Conservation (phyloP, 2,113 vertebrate genomes). For the Dipodomys ordii region DNA sequence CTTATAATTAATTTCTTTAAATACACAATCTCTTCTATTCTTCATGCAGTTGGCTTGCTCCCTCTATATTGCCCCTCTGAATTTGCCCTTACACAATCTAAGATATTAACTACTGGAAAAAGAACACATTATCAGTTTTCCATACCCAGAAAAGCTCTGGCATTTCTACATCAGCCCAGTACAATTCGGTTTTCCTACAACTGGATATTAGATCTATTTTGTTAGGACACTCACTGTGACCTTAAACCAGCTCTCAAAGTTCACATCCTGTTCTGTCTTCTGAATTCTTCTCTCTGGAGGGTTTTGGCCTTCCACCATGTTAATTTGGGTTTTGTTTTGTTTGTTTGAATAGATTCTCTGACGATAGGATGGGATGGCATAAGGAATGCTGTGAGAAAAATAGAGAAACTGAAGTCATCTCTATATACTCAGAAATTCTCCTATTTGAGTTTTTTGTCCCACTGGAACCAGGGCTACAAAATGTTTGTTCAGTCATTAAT, state of each 20-base stretch:
- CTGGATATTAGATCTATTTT: not conserved
- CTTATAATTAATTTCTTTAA: not conserved
- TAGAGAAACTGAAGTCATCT: not conserved
- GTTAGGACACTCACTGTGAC: conserved; percentile 87
- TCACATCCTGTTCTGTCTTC: not conserved
- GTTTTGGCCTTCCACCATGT: conserved; percentile 8
- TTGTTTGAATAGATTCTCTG: conserved; percentile 58
- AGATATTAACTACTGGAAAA: not conserved
- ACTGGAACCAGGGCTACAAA: not conserved
- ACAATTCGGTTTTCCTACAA: not conserved
- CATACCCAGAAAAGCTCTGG: not conserved
- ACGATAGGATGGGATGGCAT: conserved; percentile 59
- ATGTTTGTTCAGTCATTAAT: not conserved
- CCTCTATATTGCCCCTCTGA: not conserved
- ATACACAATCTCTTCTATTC: not conserved
- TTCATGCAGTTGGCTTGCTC: not conserved
- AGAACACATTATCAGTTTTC: not conserved
- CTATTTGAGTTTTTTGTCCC: not conserved
- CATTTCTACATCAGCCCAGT: not conserved
- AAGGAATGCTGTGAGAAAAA: conserved; percentile 83
- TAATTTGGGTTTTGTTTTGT: conserved; percentile 60
- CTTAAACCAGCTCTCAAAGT: conserved; percentile 87
- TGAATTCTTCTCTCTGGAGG: not conserved
- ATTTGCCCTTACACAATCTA: not conserved
- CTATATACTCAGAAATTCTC: not conserved